phyloP scores from a whole-genome alignment of 2,113 vertebrate species.

The Lipophrys pholis region DNA sequence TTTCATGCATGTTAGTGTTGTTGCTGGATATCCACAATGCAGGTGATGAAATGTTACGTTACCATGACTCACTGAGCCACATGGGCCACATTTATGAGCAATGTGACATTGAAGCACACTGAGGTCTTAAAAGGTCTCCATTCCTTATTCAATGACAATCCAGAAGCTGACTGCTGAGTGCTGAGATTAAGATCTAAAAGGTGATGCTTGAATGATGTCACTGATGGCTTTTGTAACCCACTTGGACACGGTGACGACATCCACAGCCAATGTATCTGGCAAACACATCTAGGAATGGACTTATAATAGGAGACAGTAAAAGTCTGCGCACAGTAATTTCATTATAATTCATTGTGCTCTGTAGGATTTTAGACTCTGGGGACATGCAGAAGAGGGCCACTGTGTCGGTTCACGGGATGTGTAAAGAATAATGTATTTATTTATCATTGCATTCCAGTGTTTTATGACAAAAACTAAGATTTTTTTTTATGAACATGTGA shows the following conservation, averaged over 20 bases:
- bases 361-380: neutral
- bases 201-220: neutral
- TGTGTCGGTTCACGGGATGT: neutral
- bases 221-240: neutral
- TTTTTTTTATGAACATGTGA: constrained; percentile 12
- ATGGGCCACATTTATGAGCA: neutral
- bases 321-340: constrained; percentile 1
- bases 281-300: constrained; percentile 19
- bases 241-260: constrained; percentile 5
- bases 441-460: constrained; percentile 13
- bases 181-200: neutral
- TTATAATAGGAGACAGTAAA: constrained; percentile 2
- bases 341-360: constrained; percentile 6
- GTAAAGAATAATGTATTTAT: constrained; percentile 12
- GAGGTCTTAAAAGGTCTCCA: too few relatives aligned
- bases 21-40: neutral
- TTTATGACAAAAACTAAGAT: neutral
- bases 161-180: neutral
- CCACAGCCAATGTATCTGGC: neutral
- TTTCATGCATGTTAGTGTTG: neutral
- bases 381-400: constrained; percentile 11
- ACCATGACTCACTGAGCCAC: neutral
- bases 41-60: neutral
- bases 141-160: neutral
- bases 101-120: neutral